Conservation (phyloP, 2,797 vertebrate species). For the Spinus olivaceus region DNA sequence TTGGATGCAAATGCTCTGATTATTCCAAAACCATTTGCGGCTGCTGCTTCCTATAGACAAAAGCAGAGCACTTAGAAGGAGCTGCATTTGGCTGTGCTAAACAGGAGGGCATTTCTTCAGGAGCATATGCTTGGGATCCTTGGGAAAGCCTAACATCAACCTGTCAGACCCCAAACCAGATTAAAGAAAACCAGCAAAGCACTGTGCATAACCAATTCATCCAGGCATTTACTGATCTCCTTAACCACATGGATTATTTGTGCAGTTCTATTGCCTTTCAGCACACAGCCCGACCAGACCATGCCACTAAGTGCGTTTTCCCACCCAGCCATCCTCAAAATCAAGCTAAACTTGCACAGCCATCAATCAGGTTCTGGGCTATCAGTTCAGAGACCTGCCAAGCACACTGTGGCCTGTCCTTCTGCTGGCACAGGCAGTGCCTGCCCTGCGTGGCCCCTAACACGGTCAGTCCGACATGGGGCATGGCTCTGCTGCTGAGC, state of each 20-base stretch:
- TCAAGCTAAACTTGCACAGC: not conserved
- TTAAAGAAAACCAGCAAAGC: not conserved
- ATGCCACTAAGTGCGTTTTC: not conserved
- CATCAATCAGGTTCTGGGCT: not conserved
- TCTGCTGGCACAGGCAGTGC: not conserved
- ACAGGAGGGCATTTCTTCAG: not conserved
- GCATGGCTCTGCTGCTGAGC: not conserved
- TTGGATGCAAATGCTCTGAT: not conserved
- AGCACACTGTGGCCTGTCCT: rapidly evolving
- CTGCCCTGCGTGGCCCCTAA: rapidly evolving
- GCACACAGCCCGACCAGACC: not conserved
- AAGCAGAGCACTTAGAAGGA: not conserved
- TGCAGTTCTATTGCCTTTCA: not conserved
- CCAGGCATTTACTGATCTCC: not conserved
- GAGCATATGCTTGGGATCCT: not conserved
- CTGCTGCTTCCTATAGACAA: not conserved
- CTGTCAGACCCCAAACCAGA: not conserved
- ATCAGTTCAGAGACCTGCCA: not conserved
- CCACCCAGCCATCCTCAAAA: rapidly evolving
- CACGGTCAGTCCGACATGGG: rapidly evolving
- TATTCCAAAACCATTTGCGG: not conserved
- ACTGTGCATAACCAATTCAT: not conserved
- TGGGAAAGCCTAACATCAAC: not conserved
- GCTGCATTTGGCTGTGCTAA: not conserved
- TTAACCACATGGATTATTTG: not conserved